Base-by-base conservation (phyloP, 2,113 vertebrate species). In the Lamprotornis superbus region DNA sequence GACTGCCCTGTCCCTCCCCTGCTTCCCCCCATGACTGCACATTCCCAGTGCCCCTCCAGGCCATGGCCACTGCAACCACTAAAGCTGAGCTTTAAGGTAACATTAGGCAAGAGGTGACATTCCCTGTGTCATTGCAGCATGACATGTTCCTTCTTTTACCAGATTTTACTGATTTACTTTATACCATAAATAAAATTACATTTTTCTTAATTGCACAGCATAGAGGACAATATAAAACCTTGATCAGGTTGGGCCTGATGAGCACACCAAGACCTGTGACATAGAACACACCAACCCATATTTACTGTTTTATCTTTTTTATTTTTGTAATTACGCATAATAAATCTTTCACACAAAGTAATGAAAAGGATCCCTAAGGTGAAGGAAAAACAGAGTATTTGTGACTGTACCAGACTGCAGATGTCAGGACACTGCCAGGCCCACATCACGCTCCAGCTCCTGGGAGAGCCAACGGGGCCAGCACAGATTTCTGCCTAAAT, bases 331-430 rank as follows among this genome's bases (percentile, higher is more conserved):
- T 95, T 95, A 90, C 0, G 52, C 23, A 47, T 94, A 70, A 79
- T 71, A 94, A 91, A 93, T 63, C 79, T 93, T 90, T 77, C 85
- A 91, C 87, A 93, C 82, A 91, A 95, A 97, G 55, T 80, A 86
- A 94, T 53, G 85, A 83, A 94, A 95, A 73, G 83, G 73, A 93
- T 91, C 83, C 69, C 75, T n/a, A 79, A 57, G 78, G 68, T 46
- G 82, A 93, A 87, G 65, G 92, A 92, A 63, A 61, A 83, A 83
- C 22, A 83, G 61, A 39, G 35, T 53, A 46, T 94, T 35, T 69
- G 84, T 44, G 56, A 81, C 76, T 0, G 1, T 59, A 80, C 46
- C 86, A 64, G 84, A 75, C 31, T 55, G 93, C 63, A 79, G 61
- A 71, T 49, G 76, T 59, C 83, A 50, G 89, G 87, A 71, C 75